These are phyloP conservation scores for Pavo muticus DNA, from an alignment of 2,113 vertebrate species.

Conservation along the genomic window DNA sequence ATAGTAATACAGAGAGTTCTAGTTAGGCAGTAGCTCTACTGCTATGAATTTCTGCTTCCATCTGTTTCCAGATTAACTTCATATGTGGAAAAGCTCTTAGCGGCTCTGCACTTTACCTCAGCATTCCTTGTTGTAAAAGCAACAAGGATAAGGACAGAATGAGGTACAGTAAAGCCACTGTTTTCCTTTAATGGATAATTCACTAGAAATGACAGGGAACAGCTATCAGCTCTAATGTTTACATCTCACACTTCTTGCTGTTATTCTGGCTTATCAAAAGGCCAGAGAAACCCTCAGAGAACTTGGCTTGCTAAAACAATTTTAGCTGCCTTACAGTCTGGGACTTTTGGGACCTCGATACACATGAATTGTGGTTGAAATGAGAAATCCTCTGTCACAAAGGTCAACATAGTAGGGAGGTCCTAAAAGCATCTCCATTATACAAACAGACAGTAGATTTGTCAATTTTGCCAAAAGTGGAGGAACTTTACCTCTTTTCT, in stretches of 20 bases:
- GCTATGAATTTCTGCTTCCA: background rate
- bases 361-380: background rate
- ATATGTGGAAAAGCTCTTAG: background rate
- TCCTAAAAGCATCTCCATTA: background rate
- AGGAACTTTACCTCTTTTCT: slow-evolving; percentile 83
- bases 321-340: background rate
- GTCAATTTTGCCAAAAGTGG: background rate
- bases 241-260: background rate
- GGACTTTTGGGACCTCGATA: background rate
- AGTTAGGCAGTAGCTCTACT: background rate
- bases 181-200: slow-evolving; percentile 4
- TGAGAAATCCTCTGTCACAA: background rate
- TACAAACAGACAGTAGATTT: background rate
- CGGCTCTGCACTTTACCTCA: background rate
- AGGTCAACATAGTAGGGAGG: background rate
- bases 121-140: background rate
- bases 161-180: background rate
- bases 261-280: background rate
- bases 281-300: background rate
- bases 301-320: background rate
- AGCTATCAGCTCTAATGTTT: background rate
- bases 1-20: background rate
- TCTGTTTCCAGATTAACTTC: background rate
- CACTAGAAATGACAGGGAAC: background rate
- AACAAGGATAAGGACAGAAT: background rate